Conservation (phyloP, 2,113 vertebrate genomes). For the Chionomys nivalis region DNA sequence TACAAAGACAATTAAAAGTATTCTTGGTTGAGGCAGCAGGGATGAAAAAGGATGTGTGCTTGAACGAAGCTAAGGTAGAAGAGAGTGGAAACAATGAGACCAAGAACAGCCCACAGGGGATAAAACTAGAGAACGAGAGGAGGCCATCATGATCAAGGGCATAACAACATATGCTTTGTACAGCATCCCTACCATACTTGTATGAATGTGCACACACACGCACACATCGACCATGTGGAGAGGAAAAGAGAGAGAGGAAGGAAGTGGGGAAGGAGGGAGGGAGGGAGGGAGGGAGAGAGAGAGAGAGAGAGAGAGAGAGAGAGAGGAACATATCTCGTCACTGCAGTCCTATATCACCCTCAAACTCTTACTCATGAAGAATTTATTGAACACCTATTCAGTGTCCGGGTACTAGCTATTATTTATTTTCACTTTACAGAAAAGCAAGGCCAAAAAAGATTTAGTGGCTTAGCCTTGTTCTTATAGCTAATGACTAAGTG, state of each 20-base stretch:
- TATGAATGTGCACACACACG: not conserved
- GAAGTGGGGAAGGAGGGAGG: no score
- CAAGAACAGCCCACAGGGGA: not conserved
- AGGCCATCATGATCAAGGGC: not conserved
- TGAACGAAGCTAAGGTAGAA: constrained; percentile 14
- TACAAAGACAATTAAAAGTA: constrained; percentile 80
- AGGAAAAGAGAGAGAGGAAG: not conserved
- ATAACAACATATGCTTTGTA: not conserved
- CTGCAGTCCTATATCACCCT: not conserved
- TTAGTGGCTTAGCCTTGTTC: not conserved
- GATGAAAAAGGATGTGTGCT: not conserved
- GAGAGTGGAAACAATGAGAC: constrained; percentile 12
- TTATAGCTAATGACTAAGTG: not conserved
- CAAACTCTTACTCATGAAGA: constrained; percentile 25
- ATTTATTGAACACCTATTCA: not conserved
- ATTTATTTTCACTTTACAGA: constrained; percentile 45
- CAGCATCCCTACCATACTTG: not conserved
- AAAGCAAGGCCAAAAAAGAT: not conserved
- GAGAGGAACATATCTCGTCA: not conserved
- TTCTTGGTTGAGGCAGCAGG: constrained; percentile 65
- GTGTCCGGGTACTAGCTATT: not conserved
- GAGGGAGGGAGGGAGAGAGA: no score
- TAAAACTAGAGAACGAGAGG: not conserved
- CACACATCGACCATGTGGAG: not conserved
- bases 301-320: not conserved